These are phyloP conservation scores for Lagocephalus sceleratus DNA, from an alignment of 2,797 vertebrate genomes.

Conservation along the genomic window DNA sequence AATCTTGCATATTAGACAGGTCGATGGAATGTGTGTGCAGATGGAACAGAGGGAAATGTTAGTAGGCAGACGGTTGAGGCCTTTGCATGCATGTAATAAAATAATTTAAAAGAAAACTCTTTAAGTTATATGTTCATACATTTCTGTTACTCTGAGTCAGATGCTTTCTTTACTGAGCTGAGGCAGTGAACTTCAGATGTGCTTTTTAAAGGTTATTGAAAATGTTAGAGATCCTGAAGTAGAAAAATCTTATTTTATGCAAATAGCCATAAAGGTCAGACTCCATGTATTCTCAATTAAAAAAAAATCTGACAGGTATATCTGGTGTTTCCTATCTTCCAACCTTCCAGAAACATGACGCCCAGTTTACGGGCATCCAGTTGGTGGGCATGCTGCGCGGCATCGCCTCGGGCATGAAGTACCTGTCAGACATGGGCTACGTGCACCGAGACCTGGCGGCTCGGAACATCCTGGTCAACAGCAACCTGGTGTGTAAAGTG, in stretches of 20 bases:
- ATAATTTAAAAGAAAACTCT: background rate
- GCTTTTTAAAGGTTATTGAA: slow-evolving; percentile 61
- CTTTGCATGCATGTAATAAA: background rate
- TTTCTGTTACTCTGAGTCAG: slow-evolving; percentile 8
- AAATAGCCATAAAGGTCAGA: slow-evolving; percentile 53
- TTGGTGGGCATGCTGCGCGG: slow-evolving; percentile 96
- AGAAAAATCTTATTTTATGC: slow-evolving; percentile 37
- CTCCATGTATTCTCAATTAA: slow-evolving; percentile 6
- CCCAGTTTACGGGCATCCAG: slow-evolving; percentile 98
- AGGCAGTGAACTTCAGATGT: slow-evolving; percentile 46
- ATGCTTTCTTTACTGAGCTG: slow-evolving; percentile 40
- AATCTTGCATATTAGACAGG: slow-evolving; percentile 17
- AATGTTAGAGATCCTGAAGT: slow-evolving; percentile 28
- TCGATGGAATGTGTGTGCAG: too few species aligned
- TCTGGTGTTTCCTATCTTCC: background rate
- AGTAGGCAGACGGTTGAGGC: too few species aligned
- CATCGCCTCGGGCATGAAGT: slow-evolving; percentile 96
- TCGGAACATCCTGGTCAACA: slow-evolving; percentile 95
- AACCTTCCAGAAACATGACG: slow-evolving; percentile 87
- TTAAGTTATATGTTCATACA: slow-evolving; percentile 24
- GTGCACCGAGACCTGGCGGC: slow-evolving; percentile 95
- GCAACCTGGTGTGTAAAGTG: slow-evolving; percentile 96
- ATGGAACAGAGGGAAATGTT: too few species aligned
- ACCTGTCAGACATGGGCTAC: slow-evolving; percentile 97
- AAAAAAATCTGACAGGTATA: too few species aligned